These are phyloP conservation scores for Sitta europaea DNA, from an alignment of 2,113 vertebrate genomes.

Conservation along the genomic window DNA sequence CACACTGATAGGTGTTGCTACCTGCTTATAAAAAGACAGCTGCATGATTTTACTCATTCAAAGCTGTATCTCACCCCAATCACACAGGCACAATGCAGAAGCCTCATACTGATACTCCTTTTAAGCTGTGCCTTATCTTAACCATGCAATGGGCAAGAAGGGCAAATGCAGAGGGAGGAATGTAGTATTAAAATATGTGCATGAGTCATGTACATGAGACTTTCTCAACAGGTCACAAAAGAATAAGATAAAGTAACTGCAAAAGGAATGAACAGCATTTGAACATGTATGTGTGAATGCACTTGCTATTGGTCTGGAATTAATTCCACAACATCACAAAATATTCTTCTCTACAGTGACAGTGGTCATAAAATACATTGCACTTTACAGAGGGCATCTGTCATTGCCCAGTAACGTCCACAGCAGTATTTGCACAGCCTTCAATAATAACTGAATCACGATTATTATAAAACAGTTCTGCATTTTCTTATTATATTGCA, in stretches of 20 bases:
- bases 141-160: accelerated
- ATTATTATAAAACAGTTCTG: background rate
- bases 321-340: background rate
- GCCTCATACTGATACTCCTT: background rate
- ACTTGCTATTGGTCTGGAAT: background rate
- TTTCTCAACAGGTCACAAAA: background rate
- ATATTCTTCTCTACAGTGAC: background rate
- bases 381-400: background rate
- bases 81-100: background rate
- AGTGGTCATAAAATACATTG: background rate
- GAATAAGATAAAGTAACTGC: background rate
- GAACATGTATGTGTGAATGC: background rate
- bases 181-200: background rate
- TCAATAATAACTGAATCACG: background rate
- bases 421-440: background rate
- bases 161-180: background rate
- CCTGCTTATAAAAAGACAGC: background rate
- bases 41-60: background rate
- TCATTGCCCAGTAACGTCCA: background rate
- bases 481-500: background rate
- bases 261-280: background rate
- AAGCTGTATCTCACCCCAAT: background rate
- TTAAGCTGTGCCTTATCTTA: background rate
- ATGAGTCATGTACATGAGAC: accelerated
- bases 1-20: background rate